Conservation (phyloP, 2,797 vertebrate genomes). For the Sarcoramphus papa region DNA sequence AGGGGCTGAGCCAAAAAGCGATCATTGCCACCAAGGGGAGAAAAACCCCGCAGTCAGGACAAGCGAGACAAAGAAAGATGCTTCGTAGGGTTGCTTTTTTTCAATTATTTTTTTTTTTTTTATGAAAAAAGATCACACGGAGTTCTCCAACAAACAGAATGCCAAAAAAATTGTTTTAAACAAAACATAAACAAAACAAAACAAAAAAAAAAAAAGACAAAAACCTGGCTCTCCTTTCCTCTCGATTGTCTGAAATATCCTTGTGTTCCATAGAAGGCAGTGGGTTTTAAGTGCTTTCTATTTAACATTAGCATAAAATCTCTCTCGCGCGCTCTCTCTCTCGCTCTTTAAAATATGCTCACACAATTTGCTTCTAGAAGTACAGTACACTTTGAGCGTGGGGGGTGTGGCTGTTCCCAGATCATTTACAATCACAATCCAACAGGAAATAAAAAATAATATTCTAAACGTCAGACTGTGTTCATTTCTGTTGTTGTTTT, state of each 20-base stretch:
- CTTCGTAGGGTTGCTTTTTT: constrained; percentile 50
- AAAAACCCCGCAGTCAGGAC: background rate
- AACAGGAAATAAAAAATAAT: constrained; percentile 81
- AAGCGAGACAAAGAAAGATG: constrained; percentile 42
- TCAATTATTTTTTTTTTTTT: constrained; percentile 69
- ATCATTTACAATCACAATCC: constrained; percentile 78
- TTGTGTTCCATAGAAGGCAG: constrained; percentile 69
- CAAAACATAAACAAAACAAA: constrained; percentile 60
- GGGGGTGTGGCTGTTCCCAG: constrained; percentile 65
- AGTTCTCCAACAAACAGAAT: constrained; percentile 78
- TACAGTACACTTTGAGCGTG: constrained; percentile 63
- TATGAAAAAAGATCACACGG: constrained; percentile 80
- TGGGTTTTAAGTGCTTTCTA: constrained; percentile 85
- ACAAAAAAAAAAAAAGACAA: constrained; percentile 54
- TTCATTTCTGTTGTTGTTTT: constrained; percentile 30
- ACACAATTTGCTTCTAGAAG: constrained; percentile 59
- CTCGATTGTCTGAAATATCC: constrained; percentile 88
- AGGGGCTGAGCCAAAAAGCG: background rate
- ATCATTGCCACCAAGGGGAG: background rate
- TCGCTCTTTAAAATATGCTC: constrained; percentile 63
- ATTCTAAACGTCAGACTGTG: constrained; percentile 78
- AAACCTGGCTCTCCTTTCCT: constrained; percentile 79
- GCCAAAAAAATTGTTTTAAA: constrained; percentile 68
- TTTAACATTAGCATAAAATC: constrained; percentile 72
- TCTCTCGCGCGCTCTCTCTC: constrained; percentile 43